Evolutionary conservation across 37 sponge, comb jelly and placozoan genomes (phyloP).

Genomic region (Tethya wilhelma): DNA sequence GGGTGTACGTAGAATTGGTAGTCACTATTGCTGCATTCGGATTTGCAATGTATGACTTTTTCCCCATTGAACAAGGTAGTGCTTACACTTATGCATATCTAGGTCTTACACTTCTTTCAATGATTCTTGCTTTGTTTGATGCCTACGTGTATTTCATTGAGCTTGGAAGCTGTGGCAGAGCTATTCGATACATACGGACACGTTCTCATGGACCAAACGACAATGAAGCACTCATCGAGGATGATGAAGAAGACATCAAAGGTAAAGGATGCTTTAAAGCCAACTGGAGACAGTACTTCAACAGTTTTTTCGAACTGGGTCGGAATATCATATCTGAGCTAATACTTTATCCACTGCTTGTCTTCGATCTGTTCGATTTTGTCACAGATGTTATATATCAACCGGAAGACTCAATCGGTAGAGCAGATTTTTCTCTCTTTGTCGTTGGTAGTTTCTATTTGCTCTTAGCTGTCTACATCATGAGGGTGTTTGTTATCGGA

Average conservation of each 20-base stretch:
- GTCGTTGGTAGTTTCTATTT: slow-evolving; percentile 33
- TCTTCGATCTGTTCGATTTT: slow-evolving; percentile 55
- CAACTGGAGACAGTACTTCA: slow-evolving; percentile 8
- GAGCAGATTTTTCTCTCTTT: slow-evolving; percentile 31
- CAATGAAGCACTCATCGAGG: too few relatives aligned
- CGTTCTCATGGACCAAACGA: too few relatives aligned
- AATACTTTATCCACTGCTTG: slow-evolving; percentile 48
- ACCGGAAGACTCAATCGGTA: background rate
- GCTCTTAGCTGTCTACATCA: slow-evolving; percentile 44
- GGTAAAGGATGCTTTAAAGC: background rate
- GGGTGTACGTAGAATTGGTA: slow-evolving; percentile 50
- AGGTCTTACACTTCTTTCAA: slow-evolving; percentile 12
- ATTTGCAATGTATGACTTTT: background rate
- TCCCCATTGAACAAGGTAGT: background rate
- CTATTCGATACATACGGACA: background rate
- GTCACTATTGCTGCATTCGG: slow-evolving; percentile 37
- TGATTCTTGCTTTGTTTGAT: slow-evolving; percentile 51
- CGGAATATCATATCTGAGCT: slow-evolving; percentile 46
- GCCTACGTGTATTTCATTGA: slow-evolving; percentile 46
- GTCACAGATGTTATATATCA: background rate
- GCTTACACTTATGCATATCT: slow-evolving; percentile 32
- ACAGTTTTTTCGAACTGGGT: slow-evolving; percentile 38
- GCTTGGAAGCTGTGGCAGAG: slow-evolving; percentile 26
- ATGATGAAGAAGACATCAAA: background rate
- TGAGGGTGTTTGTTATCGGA: slow-evolving; percentile 13